These are phyloP conservation scores for Heliconius erato DNA, from an alignment of 2,888 invertebrate genomes.

Conservation along the genomic window DNA sequence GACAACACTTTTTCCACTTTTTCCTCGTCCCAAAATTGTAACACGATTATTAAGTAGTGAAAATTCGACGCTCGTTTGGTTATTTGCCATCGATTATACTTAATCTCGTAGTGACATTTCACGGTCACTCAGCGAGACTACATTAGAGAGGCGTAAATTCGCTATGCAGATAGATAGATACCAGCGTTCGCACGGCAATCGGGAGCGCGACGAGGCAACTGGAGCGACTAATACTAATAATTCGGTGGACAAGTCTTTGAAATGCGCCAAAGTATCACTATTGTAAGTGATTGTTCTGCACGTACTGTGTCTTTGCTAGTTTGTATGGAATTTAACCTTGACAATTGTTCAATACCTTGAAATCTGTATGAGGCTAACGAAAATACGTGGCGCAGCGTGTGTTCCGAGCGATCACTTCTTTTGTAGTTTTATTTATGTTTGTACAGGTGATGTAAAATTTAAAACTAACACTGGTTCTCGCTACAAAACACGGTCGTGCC, in stretches of 20 bases:
- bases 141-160: conserved; percentile 69
- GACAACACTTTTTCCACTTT: conserved; percentile 73
- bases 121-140: conserved; percentile 66
- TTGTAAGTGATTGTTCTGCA: conserved; percentile 60
- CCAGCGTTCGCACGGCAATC: conserved; percentile 81
- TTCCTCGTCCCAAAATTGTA: conserved; percentile 67
- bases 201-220: conserved; percentile 78
- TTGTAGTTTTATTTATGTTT: conserved; percentile 21
- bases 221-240: conserved; percentile 82
- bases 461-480: conserved; percentile 11
- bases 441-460: conserved; percentile 11
- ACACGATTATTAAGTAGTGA: conserved; percentile 31
- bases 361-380: conserved; percentile 17
- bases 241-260: conserved; percentile 72
- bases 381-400: conserved; percentile 17
- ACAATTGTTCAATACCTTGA: conserved; percentile 28
- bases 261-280: conserved; percentile 60
- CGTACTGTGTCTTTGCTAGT: conserved; percentile 64
- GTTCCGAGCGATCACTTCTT: conserved; percentile 15
- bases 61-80: conserved; percentile 56
- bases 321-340: conserved; percentile 56
- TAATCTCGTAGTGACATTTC: conserved; percentile 71
- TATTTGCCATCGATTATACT: conserved; percentile 77
- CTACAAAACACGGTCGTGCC: conserved; percentile 5
- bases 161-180: conserved; percentile 63